Conservation (phyloP, 2,888 invertebrate species). For the Pseudococcus jackbeardsleyi region DNA sequence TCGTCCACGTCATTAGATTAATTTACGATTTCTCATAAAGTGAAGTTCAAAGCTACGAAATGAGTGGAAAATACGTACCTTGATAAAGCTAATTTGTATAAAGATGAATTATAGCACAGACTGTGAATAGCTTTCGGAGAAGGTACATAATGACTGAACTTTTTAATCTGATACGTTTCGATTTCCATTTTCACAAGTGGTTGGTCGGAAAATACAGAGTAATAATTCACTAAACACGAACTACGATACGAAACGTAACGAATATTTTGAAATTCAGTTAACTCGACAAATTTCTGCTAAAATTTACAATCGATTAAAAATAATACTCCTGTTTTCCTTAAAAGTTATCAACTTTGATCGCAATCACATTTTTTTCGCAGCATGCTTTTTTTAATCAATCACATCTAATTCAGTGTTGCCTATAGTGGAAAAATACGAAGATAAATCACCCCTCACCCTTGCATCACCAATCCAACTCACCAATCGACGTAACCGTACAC, state of each 20-base stretch:
- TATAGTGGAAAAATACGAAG: too few relatives aligned
- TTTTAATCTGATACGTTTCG: constrained; percentile 54
- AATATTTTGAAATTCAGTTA: background rate
- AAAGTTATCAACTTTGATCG: background rate
- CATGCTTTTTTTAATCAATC: too few relatives aligned
- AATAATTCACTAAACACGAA: background rate
- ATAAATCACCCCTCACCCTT: too few relatives aligned
- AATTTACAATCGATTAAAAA: background rate
- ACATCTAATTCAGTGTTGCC: too few relatives aligned
- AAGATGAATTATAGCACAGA: background rate
- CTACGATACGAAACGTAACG: background rate
- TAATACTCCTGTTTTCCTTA: background rate
- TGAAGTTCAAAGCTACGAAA: background rate
- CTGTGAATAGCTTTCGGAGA: constrained; percentile 58
- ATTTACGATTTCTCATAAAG: background rate
- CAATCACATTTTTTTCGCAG: background rate
- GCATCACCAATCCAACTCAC: too few relatives aligned
- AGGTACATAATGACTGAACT: constrained; percentile 54
- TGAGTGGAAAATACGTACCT: constrained; percentile 33
- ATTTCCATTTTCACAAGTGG: background rate
- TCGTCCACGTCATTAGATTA: background rate
- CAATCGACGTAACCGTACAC: too few relatives aligned
- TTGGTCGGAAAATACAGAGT: background rate
- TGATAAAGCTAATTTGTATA: constrained; percentile 54
- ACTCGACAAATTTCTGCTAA: background rate